Evolutionary conservation across 2,113 vertebrate species (phyloP), one percentile per base, ranked within the genome.

Genomic region (Pseudorasbora parva): DNA sequence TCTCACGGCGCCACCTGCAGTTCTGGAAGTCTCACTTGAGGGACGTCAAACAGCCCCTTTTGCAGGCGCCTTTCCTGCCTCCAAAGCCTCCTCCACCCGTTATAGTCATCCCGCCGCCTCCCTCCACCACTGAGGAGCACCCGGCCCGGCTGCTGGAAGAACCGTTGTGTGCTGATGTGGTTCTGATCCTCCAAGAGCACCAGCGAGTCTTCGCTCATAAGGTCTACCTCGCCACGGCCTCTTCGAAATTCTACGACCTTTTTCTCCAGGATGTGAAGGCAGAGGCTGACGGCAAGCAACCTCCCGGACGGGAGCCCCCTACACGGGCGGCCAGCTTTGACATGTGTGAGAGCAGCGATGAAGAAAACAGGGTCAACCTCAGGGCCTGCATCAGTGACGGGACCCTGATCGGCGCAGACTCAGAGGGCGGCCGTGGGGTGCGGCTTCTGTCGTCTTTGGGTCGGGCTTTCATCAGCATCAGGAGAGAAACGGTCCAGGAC

Each of bases 221-320:
- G 91, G 95, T 96, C 93, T 96, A 96, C 94, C 94, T 96, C 93
- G 95, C 95, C 92, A 96, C 95, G 41, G 94, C 95, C 90, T 96
- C 95, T 90, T 96, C 95, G 82, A 96, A 96, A 84, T 96, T 96
- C 82, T 96, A 95, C 5, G 95, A 96, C 92, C 91, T 96, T 86
- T 96, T 96, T 89, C 92, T 94, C 83, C 95, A 95, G 94, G 95
- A 96, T 90, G 92, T 95, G 89, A 94, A 92, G 23, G 79, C 87
- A 84, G 89, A 86, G 90, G 80, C 10, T 74, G 1, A 94, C 89
- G 86, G 89, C 86, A 1, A 82, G 92, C 87, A 86, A 87, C 0
- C 91, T 89, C 68, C 79, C 1, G 92, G 30, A 92, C 93, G 94
- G 79, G 95, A 95, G 78, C 94, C 94, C 69, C 91, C 96, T 41